Base-by-base conservation (phyloP, 2,113 vertebrate species). In the Chamaea fasciata region DNA sequence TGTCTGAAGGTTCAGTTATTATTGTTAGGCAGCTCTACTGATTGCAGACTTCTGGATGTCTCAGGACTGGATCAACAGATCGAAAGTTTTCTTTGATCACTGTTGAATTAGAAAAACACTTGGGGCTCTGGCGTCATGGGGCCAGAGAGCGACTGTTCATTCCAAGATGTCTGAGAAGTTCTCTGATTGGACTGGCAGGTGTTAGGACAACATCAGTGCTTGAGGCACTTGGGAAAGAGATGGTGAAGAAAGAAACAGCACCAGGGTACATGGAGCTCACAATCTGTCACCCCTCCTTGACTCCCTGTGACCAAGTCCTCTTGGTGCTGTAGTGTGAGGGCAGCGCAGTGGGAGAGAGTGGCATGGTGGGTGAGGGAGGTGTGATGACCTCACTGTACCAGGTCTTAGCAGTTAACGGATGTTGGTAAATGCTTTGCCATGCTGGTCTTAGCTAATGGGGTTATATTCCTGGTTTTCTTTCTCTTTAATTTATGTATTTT, bases 401-500 rank as follows among this genome's bases (percentile, higher is more conserved):
- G 19, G 20, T 16, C 35, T 22, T 20, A 31, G 12, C 60, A 33
- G 17, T 9, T 9, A 7, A 27, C 15, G 2, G 11, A 53, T 64
- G 46, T 44, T 35, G 20, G 20, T 46, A 71, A 18, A 10, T 46
- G 20, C 37, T 42, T 69, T 73, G 18, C 60, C 21, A 10, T 12
- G 31, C 55, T 56, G 8, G 15, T 86, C 62, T 49, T 86, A 65
- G 82, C 57, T 73, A 88, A 69, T 86, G 68, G 47, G 41, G 49
- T 77, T 89, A 63, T 57, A 28, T 77, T 95, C 13, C 39, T 79
- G 49, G 17, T 28, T 80, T 31, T 62, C 18, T 41, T 74, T 93
- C 81, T 53, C 46, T 96, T 96, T 95, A 68, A 78, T 95, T 96
- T 92, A 90, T 62, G 53, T 90, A 37, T 23, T 63, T 77, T 85